Evolutionary conservation across 2,888 invertebrate species (phyloP), one percentile per base, ranked within the genome.

Genomic region (Hoplodrina ambigua): DNA sequence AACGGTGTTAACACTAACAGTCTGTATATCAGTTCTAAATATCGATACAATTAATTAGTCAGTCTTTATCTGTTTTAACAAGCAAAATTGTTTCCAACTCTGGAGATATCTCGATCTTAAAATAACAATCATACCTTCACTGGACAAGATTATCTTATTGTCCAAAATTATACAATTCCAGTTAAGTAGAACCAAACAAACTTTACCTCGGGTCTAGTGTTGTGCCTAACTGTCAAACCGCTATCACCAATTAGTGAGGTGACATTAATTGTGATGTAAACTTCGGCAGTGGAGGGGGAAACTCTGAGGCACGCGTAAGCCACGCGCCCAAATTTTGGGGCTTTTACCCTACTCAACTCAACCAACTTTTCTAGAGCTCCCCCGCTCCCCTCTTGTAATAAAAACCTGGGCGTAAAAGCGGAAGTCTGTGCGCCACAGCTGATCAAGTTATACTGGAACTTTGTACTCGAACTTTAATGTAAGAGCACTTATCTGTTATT

Each of bases 221-320:
- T 85, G 84, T 83, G 82, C 81, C 73, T 75, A 85, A 85, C 86
- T 86, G 88, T 90, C 89, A 86, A 86, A 89, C 89, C 87, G 87
- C 84, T 88, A 86, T 90, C 90, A 90, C 88, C 91, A 92, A 93
- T 93, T 93, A 93, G 91, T 86, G 82, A 87, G 84, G 86, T 92
- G 92, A 93, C 93, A 91, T 91, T 90, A 92, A 94, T 91, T 91
- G 91, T 89, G 89, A 92, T 90, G 86, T 91, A 90, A 91, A 92
- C 88, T 92, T 90, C 77, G 85, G 81, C 86, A 85, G 83, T 83
- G 84, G 86, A 79, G 84, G 75, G 86, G 81, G 75, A 76, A 79
- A 81, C 75, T 77, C 71, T 50, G 71, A 80, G 88, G 78, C 93
- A 90, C 93, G 93, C 90, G 94, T 78, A 76, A 55, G 89, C 72